A percentile compares a stretch with the other conserved stretches of the same genome.
phyloP scores from a whole-genome alignment of 2,113 vertebrate genomes.

The Falco punctatus region DNA sequence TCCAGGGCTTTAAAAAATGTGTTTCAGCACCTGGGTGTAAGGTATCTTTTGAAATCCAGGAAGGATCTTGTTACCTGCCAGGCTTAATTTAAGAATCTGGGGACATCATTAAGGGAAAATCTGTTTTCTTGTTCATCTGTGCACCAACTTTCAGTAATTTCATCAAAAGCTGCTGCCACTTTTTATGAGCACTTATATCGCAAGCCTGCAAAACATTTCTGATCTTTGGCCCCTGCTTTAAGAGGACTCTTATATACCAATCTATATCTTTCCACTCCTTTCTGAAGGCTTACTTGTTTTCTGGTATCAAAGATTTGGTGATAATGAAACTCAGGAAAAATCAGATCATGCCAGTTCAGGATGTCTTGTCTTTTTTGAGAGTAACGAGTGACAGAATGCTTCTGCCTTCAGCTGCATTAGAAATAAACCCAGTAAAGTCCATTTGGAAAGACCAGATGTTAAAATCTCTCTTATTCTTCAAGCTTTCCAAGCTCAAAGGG shows the following conservation, averaged over 20 bases:
- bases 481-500: neutral
- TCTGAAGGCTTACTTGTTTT: neutral
- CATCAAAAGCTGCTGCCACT: neutral
- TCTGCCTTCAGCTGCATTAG: neutral
- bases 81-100: conserved; percentile 40
- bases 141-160: conserved; percentile 31
- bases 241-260: neutral
- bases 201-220: conserved; percentile 7
- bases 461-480: neutral
- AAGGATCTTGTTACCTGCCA: conserved; percentile 14
- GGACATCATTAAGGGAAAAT: conserved; percentile 48
- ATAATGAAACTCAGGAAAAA: conserved; percentile 19
- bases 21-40: conserved; percentile 38
- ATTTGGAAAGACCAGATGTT: neutral
- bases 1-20: conserved; percentile 37
- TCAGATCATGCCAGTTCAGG: neutral
- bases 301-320: neutral
- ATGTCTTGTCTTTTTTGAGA: neutral
- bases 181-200: conserved; percentile 19
- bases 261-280: neutral
- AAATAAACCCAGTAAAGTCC: neutral
- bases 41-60: conserved; percentile 45
- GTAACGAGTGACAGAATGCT: neutral
- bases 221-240: neutral
- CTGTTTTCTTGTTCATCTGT: conserved; percentile 37